Evolutionary conservation across 2,113 vertebrate genomes (phyloP).

Genomic region (Sorex fumeus): DNA sequence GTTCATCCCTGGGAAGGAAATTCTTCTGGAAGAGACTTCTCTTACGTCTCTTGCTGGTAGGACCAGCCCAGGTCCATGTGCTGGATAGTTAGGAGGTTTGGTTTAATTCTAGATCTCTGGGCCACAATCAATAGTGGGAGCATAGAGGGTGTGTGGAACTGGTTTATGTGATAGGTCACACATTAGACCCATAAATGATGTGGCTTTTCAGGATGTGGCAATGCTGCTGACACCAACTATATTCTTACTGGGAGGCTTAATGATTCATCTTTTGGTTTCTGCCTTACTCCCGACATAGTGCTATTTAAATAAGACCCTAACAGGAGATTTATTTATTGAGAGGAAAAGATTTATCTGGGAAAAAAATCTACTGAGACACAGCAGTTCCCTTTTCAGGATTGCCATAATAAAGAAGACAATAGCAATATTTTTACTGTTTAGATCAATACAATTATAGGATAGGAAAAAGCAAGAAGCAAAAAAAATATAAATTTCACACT

Average conservation of each 20-base stretch:
- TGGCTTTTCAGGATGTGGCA: constrained; percentile 67
- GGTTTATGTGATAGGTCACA: constrained; percentile 75
- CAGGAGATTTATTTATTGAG: constrained; percentile 81
- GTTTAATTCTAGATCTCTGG: constrained; percentile 74
- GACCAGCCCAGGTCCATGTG: not conserved
- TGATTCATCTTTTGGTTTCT: constrained; percentile 81
- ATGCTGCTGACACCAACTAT: constrained; percentile 20
- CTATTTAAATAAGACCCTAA: constrained; percentile 84
- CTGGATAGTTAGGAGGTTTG: constrained; percentile 65
- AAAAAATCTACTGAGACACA: constrained; percentile 68
- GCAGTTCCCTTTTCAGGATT: constrained; percentile 62
- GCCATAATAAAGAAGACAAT: constrained; percentile 80
- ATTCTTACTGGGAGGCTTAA: constrained; percentile 73
- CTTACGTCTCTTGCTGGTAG: not conserved
- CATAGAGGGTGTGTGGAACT: constrained; percentile 37
- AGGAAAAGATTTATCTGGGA: constrained; percentile 79
- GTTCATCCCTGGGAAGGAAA: constrained; percentile 47
- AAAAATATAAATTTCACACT: constrained; percentile 85
- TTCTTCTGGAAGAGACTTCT: constrained; percentile 27
- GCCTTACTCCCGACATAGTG: constrained; percentile 69
- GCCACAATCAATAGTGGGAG: constrained; percentile 57
- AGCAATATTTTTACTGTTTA: constrained; percentile 82
- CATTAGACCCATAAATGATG: constrained; percentile 82
- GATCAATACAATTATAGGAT: constrained; percentile 83
- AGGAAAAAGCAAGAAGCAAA: constrained; percentile 80